Percentiles rank a stretch among this genome's conserved stretches.
Evolutionary conservation across 2,888 invertebrate genomes (phyloP).

Genomic region (Ptychoptera contaminata): DNA sequence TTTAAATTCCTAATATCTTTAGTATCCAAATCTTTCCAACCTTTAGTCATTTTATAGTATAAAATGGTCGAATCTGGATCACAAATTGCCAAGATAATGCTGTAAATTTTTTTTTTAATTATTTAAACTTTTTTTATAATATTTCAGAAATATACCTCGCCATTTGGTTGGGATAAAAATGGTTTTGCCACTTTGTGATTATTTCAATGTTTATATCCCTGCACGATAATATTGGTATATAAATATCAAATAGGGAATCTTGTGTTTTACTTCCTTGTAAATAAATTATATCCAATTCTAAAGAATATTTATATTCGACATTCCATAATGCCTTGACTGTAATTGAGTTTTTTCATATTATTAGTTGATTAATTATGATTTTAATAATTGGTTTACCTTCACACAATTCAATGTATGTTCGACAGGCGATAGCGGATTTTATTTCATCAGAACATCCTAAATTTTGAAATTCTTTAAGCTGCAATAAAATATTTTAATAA

Average conservation of each 20-base stretch:
- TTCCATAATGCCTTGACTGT: not conserved
- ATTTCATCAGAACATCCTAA: conserved; percentile 30
- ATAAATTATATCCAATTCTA: conserved; percentile 14
- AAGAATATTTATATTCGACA: not conserved
- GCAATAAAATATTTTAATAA: too few species aligned
- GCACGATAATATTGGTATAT: conserved; percentile 15
- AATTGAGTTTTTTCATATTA: not conserved
- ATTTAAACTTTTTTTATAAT: conserved; percentile 2
- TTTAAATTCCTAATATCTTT: too few species aligned
- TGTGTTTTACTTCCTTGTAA: conserved; percentile 12
- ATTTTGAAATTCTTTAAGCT: too few species aligned
- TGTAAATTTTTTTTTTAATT: conserved; percentile 9
- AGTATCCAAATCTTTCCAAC: conserved; percentile 17
- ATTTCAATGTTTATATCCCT: conserved; percentile 15
- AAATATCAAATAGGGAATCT: conserved; percentile 8
- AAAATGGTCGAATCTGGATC: conserved; percentile 32
- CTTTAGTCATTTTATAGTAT: conserved; percentile 30
- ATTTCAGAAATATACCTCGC: not conserved
- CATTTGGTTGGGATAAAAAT: conserved; percentile 5
- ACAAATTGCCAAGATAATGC: conserved; percentile 26
- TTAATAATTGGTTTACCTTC: conserved; percentile 29
- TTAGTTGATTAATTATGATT: not conserved
- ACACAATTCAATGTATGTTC: conserved; percentile 38
- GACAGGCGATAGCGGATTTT: conserved; percentile 32
- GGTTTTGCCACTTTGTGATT: conserved; percentile 14